Evolutionary conservation across 2,888 invertebrate species (phyloP).

Genomic region (Agriopis aurantiaria): DNA sequence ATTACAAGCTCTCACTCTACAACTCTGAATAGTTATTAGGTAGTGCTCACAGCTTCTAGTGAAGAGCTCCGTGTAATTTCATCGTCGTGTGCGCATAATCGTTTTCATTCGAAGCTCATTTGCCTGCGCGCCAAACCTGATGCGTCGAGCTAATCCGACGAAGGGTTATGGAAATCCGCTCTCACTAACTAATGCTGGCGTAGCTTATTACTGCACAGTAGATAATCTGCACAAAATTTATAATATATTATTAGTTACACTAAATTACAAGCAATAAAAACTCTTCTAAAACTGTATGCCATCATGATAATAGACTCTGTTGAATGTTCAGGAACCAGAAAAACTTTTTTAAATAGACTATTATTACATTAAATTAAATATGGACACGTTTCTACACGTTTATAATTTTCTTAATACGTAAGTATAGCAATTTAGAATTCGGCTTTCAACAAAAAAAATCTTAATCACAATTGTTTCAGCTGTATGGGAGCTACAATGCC

Average conservation of each 20-base stretch:
- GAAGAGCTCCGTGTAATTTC: slow-evolving; percentile 5
- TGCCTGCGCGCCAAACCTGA: slow-evolving; percentile 28
- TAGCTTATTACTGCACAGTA: slow-evolving; percentile 9
- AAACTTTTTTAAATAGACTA: no score
- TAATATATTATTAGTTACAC: neutral
- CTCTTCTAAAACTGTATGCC: no score
- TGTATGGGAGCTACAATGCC: no score
- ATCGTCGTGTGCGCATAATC: slow-evolving; percentile 15
- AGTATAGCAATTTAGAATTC: no score
- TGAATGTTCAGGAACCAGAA: no score
- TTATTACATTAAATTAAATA: no score
- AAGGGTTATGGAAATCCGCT: slow-evolving; percentile 45
- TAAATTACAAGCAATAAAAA: neutral
- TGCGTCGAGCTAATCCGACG: slow-evolving; percentile 31
- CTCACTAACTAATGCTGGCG: slow-evolving; percentile 30
- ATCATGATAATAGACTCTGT: no score
- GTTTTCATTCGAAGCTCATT: slow-evolving; percentile 27
- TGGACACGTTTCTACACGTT: no score
- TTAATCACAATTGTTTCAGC: no score
- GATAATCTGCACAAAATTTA: neutral
- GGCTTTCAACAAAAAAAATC: no score
- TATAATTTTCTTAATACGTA: no score
- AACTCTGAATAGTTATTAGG: neutral
- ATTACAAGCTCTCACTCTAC: neutral
- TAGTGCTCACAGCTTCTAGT: slow-evolving; percentile 4